phyloP scores from a whole-genome alignment of 35 echinoderm and acorn worm species.

The Patiria miniata region DNA sequence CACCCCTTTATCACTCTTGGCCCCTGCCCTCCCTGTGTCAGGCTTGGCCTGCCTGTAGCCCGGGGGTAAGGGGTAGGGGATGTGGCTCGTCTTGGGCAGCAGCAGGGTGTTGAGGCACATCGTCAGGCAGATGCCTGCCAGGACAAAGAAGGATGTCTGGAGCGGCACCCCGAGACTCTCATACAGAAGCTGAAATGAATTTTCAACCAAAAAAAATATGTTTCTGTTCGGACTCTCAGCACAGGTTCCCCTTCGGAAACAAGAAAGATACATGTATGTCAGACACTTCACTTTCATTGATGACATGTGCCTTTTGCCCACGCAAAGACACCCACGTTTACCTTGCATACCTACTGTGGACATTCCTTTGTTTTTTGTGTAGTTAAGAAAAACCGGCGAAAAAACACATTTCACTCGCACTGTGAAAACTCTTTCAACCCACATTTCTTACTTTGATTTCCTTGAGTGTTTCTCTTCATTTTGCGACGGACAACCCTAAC shows the following conservation, averaged over 20 bases:
- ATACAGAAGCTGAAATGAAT: constrained; percentile 46
- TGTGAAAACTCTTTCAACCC: no score
- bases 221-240: background rate
- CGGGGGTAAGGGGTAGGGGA: constrained; percentile 69
- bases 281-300: background rate
- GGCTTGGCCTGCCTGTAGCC: constrained; percentile 41
- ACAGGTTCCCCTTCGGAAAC: background rate
- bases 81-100: constrained; percentile 40
- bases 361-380: no score
- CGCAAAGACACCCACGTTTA: no score
- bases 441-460: no score
- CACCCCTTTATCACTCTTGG: no score
- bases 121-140: constrained; percentile 48
- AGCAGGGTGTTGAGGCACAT: constrained; percentile 69
- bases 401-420: no score
- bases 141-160: constrained; percentile 53
- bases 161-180: constrained; percentile 43
- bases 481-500: no score
- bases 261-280: background rate
- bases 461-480: no score
- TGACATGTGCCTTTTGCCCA: no score
- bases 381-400: no score
- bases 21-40: no score
- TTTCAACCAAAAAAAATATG: constrained; percentile 6
- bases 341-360: no score